phyloP scores from a whole-genome alignment of 2,797 vertebrate genomes.

The Labeo calbasu region DNA sequence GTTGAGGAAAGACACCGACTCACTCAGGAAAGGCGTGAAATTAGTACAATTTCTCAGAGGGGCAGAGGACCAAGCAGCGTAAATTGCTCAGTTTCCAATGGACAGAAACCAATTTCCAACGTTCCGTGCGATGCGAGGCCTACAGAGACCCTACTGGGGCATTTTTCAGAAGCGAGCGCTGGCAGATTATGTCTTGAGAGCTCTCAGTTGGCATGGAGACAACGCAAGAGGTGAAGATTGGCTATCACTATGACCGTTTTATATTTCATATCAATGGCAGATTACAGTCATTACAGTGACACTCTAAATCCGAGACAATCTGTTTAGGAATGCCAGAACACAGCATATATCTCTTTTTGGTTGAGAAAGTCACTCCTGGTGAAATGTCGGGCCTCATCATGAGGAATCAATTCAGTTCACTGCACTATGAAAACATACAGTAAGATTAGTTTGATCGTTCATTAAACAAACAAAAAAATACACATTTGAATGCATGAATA shows the following conservation, averaged over 20 bases:
- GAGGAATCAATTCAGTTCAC: background rate
- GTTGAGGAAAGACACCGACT: constrained; percentile 42
- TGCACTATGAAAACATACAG: background rate
- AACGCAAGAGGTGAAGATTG: constrained; percentile 50
- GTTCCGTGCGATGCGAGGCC: constrained; percentile 61
- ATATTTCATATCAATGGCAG: constrained; percentile 63
- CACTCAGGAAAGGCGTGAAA: constrained; percentile 45
- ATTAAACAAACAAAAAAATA: background rate
- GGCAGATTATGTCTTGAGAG: constrained; percentile 69
- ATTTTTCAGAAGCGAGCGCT: constrained; percentile 23
- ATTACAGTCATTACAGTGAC: constrained; percentile 69
- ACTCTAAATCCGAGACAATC: constrained; percentile 61
- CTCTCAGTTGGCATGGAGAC: constrained; percentile 53
- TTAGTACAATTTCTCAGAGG: constrained; percentile 57
- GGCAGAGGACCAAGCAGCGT: constrained; percentile 66
- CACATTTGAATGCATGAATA: background rate
- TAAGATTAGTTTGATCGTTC: background rate
- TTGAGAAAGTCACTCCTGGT: background rate
- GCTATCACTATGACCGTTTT: constrained; percentile 69
- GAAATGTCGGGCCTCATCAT: background rate
- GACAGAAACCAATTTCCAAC: constrained; percentile 75
- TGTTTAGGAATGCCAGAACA: background rate
- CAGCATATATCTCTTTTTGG: background rate
- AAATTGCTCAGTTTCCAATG: constrained; percentile 74
- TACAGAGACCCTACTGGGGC: constrained; percentile 62